Evolutionary conservation across 92 coral and sea anemone species (phyloP), one percentile per base, ranked within the genome.

Genomic region (Paramuricea clavata): DNA sequence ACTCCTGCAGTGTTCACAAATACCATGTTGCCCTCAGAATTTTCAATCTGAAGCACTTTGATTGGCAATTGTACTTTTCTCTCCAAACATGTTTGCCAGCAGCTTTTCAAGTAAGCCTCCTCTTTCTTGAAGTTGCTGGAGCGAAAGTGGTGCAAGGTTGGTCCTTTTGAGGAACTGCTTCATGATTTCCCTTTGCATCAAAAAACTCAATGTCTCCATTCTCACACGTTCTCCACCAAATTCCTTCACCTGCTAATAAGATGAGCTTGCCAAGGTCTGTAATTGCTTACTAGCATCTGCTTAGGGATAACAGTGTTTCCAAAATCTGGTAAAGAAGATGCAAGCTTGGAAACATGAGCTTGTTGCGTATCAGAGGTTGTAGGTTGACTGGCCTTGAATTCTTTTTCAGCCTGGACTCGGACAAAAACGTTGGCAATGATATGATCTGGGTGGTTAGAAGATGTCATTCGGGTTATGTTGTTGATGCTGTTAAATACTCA

Each of bases 111-210:
- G 81, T 88, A 78, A 34, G 59, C n/a, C 67, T 92, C 88, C 59
- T 89, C 94, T 31, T 68, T 60, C 56, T 69, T 82, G 12, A 90
- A 70, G 4, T 69, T 83, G 27, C 83, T 82, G 1, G 92, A 87
- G 0, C 93, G 74, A 65, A 89, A 92, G 33, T 89, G 95, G 69
- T 92, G 93, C 72, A 92, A 75, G 25, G 70, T 36, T 44, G 93
- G 95, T 52, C 90, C 93, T 19, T n/a, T n/a, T 83, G 43, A 34
- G 75, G 44, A 75, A 36, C 73, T 34, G 26, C 50, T 57, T 74
- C 69, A 31, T 54, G 83, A 64, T 90, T 87, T 49, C 76, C 86
- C 49, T 74, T 41, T 41, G 49, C 28, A 84, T 90, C 93, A 5
- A 87, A 59, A 54, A 92, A 92, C 83, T 90, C 95, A 1, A 92